Evolutionary conservation across 1,140 invertebrate genomes (phyloP).

Genomic region (Limonius californicus): DNA sequence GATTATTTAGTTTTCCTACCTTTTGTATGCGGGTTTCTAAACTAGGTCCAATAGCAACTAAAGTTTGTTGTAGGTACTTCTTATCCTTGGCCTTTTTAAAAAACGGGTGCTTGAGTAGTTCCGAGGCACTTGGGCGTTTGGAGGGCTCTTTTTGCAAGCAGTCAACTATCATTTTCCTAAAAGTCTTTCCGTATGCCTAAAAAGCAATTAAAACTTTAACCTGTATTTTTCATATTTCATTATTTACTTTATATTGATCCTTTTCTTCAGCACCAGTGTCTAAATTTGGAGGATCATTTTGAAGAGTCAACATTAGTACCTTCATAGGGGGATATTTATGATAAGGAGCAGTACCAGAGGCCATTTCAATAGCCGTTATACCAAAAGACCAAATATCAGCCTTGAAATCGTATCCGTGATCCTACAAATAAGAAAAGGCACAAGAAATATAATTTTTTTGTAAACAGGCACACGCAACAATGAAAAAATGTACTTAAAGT

Average conservation of each 20-base stretch:
- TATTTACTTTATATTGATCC: conserved; percentile 84
- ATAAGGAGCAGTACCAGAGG: conserved; percentile 97
- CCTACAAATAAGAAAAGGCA: conserved; percentile 53
- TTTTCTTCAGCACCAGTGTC: conserved; percentile 95
- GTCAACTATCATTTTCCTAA: conserved; percentile 92
- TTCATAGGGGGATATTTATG: conserved; percentile 99
- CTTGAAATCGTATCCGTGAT: conserved; percentile 98
- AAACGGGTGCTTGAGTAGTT: conserved; percentile 96
- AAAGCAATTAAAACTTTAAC: conserved; percentile 13
- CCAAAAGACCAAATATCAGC: conserved; percentile 99
- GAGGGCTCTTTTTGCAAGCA: conserved; percentile 93
- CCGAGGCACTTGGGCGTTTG: conserved; percentile 94
- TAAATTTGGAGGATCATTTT: conserved; percentile 96
- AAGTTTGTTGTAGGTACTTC: conserved; percentile 86
- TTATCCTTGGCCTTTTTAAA: conserved; percentile 99
- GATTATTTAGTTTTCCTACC: conserved; percentile 52
- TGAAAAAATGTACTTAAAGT: no score
- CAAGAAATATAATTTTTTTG: no score
- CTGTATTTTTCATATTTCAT: neutral
- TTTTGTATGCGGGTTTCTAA: conserved; percentile 87
- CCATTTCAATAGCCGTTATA: conserved; percentile 98
- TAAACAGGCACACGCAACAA: no score
- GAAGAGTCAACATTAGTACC: conserved; percentile 94
- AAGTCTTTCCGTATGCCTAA: conserved; percentile 89
- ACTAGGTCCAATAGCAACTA: conserved; percentile 82